Conservation (phyloP, 2,888 invertebrate genomes). For the Belgica antarctica region DNA sequence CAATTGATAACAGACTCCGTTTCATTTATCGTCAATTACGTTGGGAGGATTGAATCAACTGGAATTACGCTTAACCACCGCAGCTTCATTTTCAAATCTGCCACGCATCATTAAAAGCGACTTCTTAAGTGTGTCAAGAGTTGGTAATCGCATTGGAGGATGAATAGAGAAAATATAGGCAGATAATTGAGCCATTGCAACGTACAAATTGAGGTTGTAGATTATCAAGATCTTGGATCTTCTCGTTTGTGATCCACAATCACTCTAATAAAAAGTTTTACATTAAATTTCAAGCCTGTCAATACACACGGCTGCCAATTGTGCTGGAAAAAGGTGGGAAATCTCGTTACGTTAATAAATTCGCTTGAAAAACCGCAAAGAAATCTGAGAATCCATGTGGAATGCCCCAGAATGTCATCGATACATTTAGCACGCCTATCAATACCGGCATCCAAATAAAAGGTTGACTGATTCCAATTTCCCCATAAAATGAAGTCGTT, state of each 20-base stretch:
- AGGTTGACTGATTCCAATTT: neutral
- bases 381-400: too few relatives aligned
- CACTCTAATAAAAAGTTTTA: neutral
- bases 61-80: neutral
- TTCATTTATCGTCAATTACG: slow-evolving; percentile 10
- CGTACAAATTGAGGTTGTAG: slow-evolving; percentile 1
- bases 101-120: neutral
- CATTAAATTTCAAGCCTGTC: too few relatives aligned
- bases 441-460: too few relatives aligned
- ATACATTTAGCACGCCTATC: too few relatives aligned
- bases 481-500: neutral
- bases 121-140: neutral
- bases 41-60: too few relatives aligned
- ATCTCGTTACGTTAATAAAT: too few relatives aligned
- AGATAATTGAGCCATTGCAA: slow-evolving; percentile 1
- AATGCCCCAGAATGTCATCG: too few relatives aligned
- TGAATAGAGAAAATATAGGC: neutral
- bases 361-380: too few relatives aligned
- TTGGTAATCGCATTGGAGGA: neutral
- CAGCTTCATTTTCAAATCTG: neutral
- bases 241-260: neutral
- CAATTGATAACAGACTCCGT: slow-evolving; percentile 1
- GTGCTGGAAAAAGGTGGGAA: too few relatives aligned
- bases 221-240: neutral
- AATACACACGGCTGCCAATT: too few relatives aligned